These are phyloP conservation scores for Leucoraja erinaceus DNA, from an alignment of 2,113 vertebrate genomes.

Conservation along the genomic window DNA sequence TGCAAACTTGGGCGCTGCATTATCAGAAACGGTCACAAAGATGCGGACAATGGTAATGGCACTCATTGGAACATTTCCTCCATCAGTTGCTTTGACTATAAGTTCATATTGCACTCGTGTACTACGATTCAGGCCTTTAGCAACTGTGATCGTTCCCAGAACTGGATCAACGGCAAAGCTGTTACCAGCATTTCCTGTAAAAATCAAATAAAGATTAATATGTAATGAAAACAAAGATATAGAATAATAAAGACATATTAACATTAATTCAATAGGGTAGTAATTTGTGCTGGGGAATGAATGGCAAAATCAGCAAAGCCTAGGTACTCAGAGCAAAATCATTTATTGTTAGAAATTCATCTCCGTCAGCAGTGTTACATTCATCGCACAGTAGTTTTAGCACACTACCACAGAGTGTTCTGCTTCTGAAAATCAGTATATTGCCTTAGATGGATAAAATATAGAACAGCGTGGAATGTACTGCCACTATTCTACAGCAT, in stretches of 20 bases:
- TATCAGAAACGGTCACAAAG: conserved; percentile 81
- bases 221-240: background rate
- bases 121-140: conserved; percentile 80
- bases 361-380: too few relatives aligned
- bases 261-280: background rate
- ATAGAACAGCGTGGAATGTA: too few relatives aligned
- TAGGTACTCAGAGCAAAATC: background rate
- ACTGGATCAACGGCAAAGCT: conserved; percentile 80
- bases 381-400: too few relatives aligned
- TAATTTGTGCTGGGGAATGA: background rate
- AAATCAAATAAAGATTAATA: conserved; percentile 40
- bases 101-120: conserved; percentile 77
- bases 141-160: conserved; percentile 77
- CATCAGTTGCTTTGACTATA: conserved; percentile 78
- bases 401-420: too few relatives aligned
- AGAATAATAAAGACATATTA: background rate
- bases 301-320: background rate
- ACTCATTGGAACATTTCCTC: conserved; percentile 71
- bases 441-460: too few relatives aligned
- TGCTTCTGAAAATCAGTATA: too few relatives aligned
- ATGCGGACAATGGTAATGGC: conserved; percentile 71
- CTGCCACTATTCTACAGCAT: too few relatives aligned
- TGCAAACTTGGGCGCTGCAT: conserved; percentile 80
- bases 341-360: too few relatives aligned
- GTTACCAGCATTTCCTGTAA: conserved; percentile 85